phyloP scores from a whole-genome alignment of 2,113 vertebrate genomes.

The Alouatta palliata region DNA sequence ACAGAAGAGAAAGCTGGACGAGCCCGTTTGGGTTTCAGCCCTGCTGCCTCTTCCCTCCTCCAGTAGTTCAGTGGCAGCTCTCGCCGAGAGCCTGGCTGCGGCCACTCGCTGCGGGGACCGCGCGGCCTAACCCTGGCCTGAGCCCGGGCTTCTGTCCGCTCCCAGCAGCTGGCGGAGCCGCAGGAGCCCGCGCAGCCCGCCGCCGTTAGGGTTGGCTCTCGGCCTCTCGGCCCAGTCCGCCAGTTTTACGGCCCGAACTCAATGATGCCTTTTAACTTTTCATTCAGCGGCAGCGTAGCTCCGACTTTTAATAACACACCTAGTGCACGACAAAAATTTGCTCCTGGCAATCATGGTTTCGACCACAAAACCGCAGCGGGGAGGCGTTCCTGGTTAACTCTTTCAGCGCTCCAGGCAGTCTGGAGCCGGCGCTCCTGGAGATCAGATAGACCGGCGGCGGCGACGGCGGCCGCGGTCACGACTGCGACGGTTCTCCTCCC shows the following conservation, averaged over 20 bases:
- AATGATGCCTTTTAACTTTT: conserved; percentile 88
- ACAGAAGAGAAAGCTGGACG: not conserved
- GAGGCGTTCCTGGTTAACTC: conserved; percentile 87
- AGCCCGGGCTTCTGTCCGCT: too few relatives aligned
- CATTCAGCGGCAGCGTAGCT: conserved; percentile 87
- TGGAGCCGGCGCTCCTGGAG: conserved; percentile 37
- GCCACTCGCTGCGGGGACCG: not conserved
- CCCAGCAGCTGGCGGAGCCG: not conserved
- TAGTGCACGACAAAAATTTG: conserved; percentile 90
- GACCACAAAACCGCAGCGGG: conserved; percentile 90
- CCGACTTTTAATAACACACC: conserved; percentile 89
- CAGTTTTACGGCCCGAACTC: conserved; percentile 79
- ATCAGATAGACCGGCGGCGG: not conserved
- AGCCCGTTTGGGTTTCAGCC: not conserved
- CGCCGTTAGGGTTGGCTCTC: conserved; percentile 33
- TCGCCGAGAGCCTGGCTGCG: not conserved
- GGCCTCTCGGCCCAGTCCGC: conserved; percentile 45
- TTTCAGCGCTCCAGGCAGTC: conserved; percentile 81
- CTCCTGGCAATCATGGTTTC: conserved; percentile 91
- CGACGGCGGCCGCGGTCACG: not conserved
- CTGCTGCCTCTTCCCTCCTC: not conserved
- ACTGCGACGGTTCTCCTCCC: not conserved
- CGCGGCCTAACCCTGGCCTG: not conserved
- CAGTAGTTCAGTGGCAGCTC: not conserved
- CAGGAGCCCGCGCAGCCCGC: not conserved